These are phyloP conservation scores for Sebastes matsubarae DNA, from an alignment of 2,797 vertebrate species.

Conservation along the genomic window DNA sequence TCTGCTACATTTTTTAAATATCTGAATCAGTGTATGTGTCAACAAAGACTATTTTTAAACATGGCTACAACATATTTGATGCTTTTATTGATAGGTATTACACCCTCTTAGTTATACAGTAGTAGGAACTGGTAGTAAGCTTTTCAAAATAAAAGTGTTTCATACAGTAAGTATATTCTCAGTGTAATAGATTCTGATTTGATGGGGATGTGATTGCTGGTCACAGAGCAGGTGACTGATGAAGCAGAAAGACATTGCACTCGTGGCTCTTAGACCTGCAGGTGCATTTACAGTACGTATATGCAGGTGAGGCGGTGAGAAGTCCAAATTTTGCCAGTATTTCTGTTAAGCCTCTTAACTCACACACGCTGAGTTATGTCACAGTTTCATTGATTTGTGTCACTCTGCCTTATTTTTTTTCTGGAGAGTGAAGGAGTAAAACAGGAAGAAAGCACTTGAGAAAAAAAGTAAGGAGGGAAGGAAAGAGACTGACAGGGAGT, in stretches of 20 bases:
- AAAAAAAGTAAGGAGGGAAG: not conserved
- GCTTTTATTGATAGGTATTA: not conserved
- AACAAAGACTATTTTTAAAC: conserved; percentile 39
- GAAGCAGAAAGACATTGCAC: conserved; percentile 40
- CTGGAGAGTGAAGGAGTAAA: not conserved
- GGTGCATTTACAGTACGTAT: conserved; percentile 58
- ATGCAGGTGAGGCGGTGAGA: conserved; percentile 67
- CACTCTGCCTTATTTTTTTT: conserved; percentile 8
- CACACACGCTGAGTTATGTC: not conserved
- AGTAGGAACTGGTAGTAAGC: not conserved
- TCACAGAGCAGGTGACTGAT: conserved; percentile 35
- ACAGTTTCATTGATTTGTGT: conserved; percentile 9
- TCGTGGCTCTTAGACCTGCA: conserved; percentile 42
- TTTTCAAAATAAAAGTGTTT: not conserved
- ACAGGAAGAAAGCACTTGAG: not conserved
- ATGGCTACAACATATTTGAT: not conserved
- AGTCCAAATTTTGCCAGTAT: conserved; percentile 26
- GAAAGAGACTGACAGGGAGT: not conserved
- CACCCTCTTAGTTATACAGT: not conserved
- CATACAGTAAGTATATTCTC: not conserved
- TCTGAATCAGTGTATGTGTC: not conserved
- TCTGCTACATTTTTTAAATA: conserved; percentile 45
- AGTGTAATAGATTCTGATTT: not conserved
- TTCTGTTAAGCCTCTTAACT: conserved; percentile 2
- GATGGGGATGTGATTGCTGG: not conserved